phyloP scores from a whole-genome alignment of 2,888 invertebrate genomes.

The Nebria salina region DNA sequence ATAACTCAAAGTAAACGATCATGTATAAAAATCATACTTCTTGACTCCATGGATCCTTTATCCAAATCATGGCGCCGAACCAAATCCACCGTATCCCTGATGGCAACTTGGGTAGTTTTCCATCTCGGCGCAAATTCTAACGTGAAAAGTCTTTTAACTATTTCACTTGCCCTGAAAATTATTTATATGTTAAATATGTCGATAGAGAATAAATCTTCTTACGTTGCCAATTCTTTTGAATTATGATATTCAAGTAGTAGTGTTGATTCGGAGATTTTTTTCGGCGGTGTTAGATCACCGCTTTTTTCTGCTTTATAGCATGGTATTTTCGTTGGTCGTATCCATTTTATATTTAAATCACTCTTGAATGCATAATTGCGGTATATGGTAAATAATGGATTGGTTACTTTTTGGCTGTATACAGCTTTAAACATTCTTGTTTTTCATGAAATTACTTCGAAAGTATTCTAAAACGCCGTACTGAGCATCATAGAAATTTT shows the following conservation, averaged over 20 bases:
- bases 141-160: constrained; percentile 76
- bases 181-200: neutral
- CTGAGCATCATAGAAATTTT: neutral
- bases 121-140: constrained; percentile 73
- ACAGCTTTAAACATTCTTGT: neutral
- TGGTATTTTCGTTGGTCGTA: constrained; percentile 74
- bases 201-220: constrained; percentile 55
- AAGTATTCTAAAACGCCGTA: no score
- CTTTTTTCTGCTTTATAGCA: constrained; percentile 73
- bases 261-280: constrained; percentile 66
- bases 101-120: constrained; percentile 65
- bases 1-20: neutral
- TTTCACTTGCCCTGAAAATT: constrained; percentile 73
- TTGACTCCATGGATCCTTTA: constrained; percentile 74
- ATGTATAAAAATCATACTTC: constrained; percentile 66
- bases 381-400: neutral
- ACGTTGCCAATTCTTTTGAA: constrained; percentile 78
- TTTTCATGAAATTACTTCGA: neutral
- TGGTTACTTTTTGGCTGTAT: neutral
- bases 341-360: constrained; percentile 81
- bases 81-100: constrained; percentile 66
- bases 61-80: constrained; percentile 79
- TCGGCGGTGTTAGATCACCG: constrained; percentile 73
- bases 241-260: constrained; percentile 66
- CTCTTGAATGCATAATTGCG: constrained; percentile 70